These are phyloP conservation scores for Epinephelus moara DNA, from an alignment of 2,113 vertebrate species.

Conservation along the genomic window DNA sequence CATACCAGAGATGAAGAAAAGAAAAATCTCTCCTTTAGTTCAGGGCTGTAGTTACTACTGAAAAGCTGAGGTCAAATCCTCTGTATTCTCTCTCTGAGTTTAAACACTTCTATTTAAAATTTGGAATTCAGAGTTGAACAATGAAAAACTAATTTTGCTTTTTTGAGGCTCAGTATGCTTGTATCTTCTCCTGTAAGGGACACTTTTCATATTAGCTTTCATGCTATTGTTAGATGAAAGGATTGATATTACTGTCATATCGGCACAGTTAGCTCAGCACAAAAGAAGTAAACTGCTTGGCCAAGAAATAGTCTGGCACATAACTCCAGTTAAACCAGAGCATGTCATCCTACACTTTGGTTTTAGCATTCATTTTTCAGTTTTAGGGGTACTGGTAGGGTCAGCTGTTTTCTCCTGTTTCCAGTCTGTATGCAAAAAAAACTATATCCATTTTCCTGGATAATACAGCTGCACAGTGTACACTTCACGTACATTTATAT, in stretches of 20 bases:
- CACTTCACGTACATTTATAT: too few relatives aligned
- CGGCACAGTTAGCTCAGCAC: background rate
- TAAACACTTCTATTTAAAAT: background rate
- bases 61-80: background rate
- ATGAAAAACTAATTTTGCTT: background rate
- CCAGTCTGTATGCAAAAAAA: background rate
- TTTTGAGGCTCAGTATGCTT: background rate
- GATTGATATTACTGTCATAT: background rate
- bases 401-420: background rate
- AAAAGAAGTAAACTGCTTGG: background rate
- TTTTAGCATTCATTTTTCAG: background rate
- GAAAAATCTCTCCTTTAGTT: background rate
- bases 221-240: background rate
- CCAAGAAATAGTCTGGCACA: background rate
- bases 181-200: background rate
- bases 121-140: background rate
- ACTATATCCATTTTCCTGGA: too few relatives aligned
- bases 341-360: too few relatives aligned
- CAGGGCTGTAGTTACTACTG: background rate
- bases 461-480: too few relatives aligned
- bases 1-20: constrained; percentile 3
- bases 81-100: background rate
- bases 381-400: background rate
- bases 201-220: background rate
- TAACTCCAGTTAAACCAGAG: background rate